Evolutionary conservation across 2,113 vertebrate genomes (phyloP).

Genomic region (Vidua macroura): DNA sequence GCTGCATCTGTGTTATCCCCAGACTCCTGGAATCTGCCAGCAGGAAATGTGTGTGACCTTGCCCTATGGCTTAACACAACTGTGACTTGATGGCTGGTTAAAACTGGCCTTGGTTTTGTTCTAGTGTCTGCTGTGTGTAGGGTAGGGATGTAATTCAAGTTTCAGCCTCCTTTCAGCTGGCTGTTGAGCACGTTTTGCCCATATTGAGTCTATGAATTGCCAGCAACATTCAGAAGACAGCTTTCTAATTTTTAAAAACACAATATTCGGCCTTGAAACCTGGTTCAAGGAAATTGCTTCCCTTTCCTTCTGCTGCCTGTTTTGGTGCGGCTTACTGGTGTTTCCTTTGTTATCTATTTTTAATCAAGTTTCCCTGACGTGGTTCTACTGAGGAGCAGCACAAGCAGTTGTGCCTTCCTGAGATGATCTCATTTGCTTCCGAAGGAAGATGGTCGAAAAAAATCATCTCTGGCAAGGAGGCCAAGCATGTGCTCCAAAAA

Average conservation of each 20-base stretch:
- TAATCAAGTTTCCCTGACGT: not conserved
- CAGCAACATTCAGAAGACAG: not conserved
- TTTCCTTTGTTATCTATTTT: slow-evolving; percentile 52
- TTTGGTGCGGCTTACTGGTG: not conserved
- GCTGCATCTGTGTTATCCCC: rapidly evolving
- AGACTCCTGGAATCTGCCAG: not conserved
- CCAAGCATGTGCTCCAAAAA: rapidly evolving
- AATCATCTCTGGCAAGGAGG: not conserved
- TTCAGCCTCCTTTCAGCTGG: not conserved
- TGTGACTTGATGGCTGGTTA: not conserved
- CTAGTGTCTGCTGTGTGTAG: not conserved
- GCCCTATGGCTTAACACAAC: not conserved
- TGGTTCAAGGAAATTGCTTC: not conserved
- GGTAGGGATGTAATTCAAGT: rapidly evolving
- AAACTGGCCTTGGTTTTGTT: not conserved
- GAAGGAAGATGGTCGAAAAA: not conserved
- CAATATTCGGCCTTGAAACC: not conserved
- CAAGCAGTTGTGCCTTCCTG: not conserved
- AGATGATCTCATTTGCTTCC: not conserved
- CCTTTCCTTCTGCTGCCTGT: not conserved
- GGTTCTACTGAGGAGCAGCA: not conserved
- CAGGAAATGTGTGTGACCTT: not conserved
- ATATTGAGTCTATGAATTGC: not conserved
- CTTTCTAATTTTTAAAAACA: not conserved
- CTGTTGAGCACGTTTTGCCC: not conserved